These are phyloP conservation scores for Aporrectodea caliginosa DNA, from an alignment of 1,140 invertebrate genomes.

Conservation along the genomic window DNA sequence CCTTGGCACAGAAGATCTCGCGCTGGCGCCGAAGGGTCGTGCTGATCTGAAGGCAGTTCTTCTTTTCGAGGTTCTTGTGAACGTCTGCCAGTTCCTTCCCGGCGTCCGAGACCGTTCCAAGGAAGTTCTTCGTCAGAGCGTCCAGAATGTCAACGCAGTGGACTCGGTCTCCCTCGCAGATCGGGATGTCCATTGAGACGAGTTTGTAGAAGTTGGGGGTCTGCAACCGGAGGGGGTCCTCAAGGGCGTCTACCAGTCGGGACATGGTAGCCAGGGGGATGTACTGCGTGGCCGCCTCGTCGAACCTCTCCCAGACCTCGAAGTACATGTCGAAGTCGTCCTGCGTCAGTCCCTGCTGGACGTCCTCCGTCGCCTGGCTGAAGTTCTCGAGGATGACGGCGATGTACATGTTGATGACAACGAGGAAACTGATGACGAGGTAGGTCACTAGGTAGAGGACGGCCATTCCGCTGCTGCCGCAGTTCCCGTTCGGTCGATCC, in stretches of 20 bases:
- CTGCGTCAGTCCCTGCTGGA: conserved; percentile 93
- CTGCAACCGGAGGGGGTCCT: conserved; percentile 69
- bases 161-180: conserved; percentile 92
- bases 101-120: conserved; percentile 71
- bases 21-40: conserved; percentile 89
- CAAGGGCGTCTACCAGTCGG: conserved; percentile 36
- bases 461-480: conserved; percentile 85
- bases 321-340: conserved; percentile 99
- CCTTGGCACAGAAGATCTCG: conserved; percentile 88
- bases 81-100: conserved; percentile 67
- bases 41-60: conserved; percentile 78
- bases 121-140: conserved; percentile 85
- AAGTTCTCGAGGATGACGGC: conserved; percentile 98
- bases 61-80: conserved; percentile 4
- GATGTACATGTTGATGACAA: conserved; percentile 99
- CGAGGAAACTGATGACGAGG: conserved; percentile 94
- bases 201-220: conserved; percentile 99
- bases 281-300: conserved; percentile 94
- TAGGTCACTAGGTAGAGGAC: conserved; percentile 92
- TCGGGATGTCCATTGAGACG: conserved; percentile 96
- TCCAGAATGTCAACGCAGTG: conserved; percentile 97
- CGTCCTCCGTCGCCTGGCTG: conserved; percentile 94
- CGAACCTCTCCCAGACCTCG: conserved; percentile 97
- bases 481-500: conserved; percentile 61
- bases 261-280: conserved; percentile 57